Evolutionary conservation across 2,888 invertebrate genomes (phyloP).

Genomic region (Drosophila picticornis): DNA sequence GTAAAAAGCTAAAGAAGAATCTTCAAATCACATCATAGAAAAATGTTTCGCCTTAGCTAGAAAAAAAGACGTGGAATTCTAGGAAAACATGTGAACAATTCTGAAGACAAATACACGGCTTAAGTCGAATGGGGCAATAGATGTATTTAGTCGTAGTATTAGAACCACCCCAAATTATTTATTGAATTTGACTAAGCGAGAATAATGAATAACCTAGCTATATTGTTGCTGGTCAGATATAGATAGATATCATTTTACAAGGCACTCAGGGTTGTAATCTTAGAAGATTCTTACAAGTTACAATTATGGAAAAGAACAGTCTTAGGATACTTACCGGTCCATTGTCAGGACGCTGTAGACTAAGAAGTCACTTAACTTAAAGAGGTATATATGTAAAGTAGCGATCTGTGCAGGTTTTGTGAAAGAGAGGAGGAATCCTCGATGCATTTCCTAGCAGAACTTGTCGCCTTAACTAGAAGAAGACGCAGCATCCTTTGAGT

Average conservation of each 20-base stretch:
- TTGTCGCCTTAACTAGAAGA: too few relatives aligned
- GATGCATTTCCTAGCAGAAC: too few relatives aligned
- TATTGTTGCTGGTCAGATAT: not conserved
- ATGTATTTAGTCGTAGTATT: not conserved
- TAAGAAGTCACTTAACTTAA: too few relatives aligned
- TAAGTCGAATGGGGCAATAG: not conserved
- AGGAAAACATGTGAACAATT: not conserved
- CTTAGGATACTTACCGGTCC: too few relatives aligned
- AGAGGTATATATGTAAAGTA: too few relatives aligned
- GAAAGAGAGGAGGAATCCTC: too few relatives aligned
- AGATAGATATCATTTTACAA: not conserved
- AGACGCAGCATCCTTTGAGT: too few relatives aligned
- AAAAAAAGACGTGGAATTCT: not conserved
- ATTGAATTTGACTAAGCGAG: not conserved
- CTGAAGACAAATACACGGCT: not conserved
- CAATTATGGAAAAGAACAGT: too few relatives aligned
- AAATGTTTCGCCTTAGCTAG: not conserved
- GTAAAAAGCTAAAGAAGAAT: not conserved
- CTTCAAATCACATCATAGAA: not conserved
- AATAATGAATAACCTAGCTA: not conserved
- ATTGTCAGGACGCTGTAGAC: too few relatives aligned
- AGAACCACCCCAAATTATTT: not conserved
- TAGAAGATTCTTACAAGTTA: too few relatives aligned
- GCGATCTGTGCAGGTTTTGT: too few relatives aligned
- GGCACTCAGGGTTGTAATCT: too few relatives aligned